Percentiles rank a stretch among this genome's conserved stretches.
Conservation (phyloP, 2,113 vertebrate species). For the Microcebus tavaratra region DNA sequence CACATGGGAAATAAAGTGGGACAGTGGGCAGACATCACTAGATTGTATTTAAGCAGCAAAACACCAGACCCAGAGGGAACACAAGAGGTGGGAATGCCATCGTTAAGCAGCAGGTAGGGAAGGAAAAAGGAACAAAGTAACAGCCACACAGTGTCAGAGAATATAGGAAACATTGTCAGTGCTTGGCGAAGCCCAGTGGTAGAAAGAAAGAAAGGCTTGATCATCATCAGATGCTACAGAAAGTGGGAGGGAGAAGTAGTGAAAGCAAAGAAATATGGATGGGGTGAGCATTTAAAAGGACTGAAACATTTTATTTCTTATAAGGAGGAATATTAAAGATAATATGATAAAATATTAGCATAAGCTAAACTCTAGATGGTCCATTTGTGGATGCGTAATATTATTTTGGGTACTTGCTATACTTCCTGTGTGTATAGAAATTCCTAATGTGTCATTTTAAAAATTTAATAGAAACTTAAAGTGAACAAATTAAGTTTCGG, state of each 20-base stretch:
- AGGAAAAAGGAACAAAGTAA: neutral
- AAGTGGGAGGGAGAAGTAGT: neutral
- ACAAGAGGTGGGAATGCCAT: neutral
- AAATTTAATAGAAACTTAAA: neutral
- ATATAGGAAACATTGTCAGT: rapidly evolving
- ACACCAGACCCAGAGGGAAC: rapidly evolving
- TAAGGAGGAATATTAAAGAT: neutral
- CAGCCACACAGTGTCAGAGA: neutral
- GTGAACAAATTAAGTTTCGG: neutral
- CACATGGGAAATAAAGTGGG: neutral
- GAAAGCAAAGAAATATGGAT: no score
- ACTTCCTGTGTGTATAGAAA: neutral
- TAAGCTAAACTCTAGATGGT: neutral
- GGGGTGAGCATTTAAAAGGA: neutral
- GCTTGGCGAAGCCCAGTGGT: neutral
- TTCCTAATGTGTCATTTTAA: neutral
- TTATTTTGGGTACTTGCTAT: neutral
- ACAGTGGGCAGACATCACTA: neutral
- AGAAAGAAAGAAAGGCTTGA: neutral
- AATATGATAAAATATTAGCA: neutral
- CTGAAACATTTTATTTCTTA: neutral
- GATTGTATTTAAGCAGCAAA: neutral
- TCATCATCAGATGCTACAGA: rapidly evolving
- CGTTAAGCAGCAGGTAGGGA: neutral
- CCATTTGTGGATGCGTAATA: neutral